phyloP scores from a whole-genome alignment of 2,888 invertebrate genomes.

The Noctua janthina region DNA sequence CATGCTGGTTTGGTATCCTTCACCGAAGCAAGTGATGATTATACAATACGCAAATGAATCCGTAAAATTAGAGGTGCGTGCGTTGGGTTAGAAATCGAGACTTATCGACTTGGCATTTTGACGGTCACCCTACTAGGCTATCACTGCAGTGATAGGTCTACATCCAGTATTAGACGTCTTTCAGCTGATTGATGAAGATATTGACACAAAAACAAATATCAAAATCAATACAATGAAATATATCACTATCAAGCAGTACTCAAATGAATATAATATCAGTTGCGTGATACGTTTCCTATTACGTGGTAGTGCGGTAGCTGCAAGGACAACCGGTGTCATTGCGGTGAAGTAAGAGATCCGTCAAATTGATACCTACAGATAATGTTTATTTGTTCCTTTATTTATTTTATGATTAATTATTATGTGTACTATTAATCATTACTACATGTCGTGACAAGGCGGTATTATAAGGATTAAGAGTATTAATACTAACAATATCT shows the following conservation, averaged over 20 bases:
- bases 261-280: slow-evolving; percentile 2
- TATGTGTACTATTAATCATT: neutral
- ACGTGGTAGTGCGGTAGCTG: slow-evolving; percentile 39
- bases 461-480: neutral
- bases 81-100: no score
- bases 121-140: no score
- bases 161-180: neutral
- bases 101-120: no score
- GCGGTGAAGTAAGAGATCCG: slow-evolving; percentile 53
- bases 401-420: slow-evolving; percentile 9
- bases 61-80: neutral
- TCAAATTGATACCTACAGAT: slow-evolving; percentile 39
- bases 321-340: slow-evolving; percentile 57
- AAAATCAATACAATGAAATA: neutral
- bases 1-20: no score
- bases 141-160: neutral
- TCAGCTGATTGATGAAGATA: neutral
- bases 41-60: no score
- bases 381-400: slow-evolving; percentile 16
- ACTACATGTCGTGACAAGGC: neutral
- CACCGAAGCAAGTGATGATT: no score
- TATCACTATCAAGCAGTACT: neutral
- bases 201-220: neutral
- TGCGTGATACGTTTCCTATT: slow-evolving; percentile 49
- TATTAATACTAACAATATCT: neutral